These are phyloP conservation scores for Helicoverpa assulta DNA, from an alignment of 2,888 invertebrate genomes.

Conservation along the genomic window DNA sequence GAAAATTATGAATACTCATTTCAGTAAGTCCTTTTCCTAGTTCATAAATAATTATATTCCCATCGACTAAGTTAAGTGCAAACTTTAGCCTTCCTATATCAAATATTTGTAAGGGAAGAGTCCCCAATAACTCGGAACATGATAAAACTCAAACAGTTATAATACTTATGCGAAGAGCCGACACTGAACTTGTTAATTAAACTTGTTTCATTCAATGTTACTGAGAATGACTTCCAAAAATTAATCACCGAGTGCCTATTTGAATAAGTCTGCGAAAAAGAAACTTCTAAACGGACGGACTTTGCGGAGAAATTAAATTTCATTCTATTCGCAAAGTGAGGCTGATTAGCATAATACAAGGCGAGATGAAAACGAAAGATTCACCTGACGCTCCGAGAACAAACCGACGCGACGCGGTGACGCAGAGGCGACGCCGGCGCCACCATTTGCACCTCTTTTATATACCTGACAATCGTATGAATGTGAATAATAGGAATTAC, in stretches of 20 bases:
- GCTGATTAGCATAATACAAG: constrained; percentile 86
- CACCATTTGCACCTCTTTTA: constrained; percentile 28
- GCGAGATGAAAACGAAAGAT: constrained; percentile 77
- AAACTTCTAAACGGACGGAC: constrained; percentile 79
- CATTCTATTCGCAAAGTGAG: constrained; percentile 80
- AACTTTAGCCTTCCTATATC: constrained; percentile 46
- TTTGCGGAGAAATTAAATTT: constrained; percentile 83
- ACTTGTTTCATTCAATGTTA: constrained; percentile 86
- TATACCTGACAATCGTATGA: constrained; percentile 25
- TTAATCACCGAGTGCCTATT: constrained; percentile 82
- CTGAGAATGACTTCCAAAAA: constrained; percentile 84
- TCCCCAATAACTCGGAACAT: constrained; percentile 47
- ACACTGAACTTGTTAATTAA: constrained; percentile 85
- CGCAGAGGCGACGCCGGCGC: constrained; percentile 1
- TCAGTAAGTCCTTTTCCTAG: constrained; percentile 26
- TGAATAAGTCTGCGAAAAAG: constrained; percentile 82
- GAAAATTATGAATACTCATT: constrained; percentile 33
- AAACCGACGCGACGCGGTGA: constrained; percentile 30
- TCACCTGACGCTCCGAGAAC: constrained; percentile 68
- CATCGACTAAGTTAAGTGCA: constrained; percentile 37
- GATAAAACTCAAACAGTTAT: constrained; percentile 68
- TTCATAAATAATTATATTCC: constrained; percentile 39
- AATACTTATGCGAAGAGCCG: constrained; percentile 67
- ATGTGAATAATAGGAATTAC: constrained; percentile 34
- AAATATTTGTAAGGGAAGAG: constrained; percentile 47